A percentile compares a stretch with the other conserved stretches of the same genome.
Conservation (phyloP, 2,888 invertebrate species). For the Erynnis tages region DNA sequence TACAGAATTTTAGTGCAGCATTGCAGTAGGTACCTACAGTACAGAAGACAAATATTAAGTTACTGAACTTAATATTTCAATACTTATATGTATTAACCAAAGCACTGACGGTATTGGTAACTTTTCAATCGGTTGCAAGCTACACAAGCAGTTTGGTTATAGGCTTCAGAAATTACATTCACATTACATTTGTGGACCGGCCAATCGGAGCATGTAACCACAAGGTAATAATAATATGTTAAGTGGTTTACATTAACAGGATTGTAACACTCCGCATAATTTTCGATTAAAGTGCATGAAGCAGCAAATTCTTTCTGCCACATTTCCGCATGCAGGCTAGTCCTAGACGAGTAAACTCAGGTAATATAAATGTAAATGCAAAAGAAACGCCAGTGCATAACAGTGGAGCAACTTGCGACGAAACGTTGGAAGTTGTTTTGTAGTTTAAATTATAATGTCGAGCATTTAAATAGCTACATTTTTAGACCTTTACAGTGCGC, state of each 20-base stretch:
- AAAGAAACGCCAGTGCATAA: slow-evolving; percentile 20
- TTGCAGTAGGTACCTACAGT: too few relatives aligned
- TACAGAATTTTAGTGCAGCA: too few relatives aligned
- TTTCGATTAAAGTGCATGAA: slow-evolving; percentile 8
- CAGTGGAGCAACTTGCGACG: not conserved
- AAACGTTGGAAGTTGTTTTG: slow-evolving; percentile 9
- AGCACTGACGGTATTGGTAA: too few relatives aligned
- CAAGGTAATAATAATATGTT: too few relatives aligned
- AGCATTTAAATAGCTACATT: slow-evolving; percentile 10
- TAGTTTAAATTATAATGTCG: slow-evolving; percentile 7
- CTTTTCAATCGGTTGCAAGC: too few relatives aligned
- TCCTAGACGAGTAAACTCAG: slow-evolving; percentile 13
- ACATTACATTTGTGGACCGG: too few relatives aligned
- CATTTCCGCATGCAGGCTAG: slow-evolving; percentile 7
- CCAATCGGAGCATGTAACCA: too few relatives aligned
- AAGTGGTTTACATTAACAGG: not conserved
- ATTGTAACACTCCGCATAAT: not conserved
- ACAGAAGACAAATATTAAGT: too few relatives aligned
- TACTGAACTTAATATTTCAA: too few relatives aligned
- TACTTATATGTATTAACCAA: too few relatives aligned
- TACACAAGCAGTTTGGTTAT: too few relatives aligned
- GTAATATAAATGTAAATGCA: slow-evolving; percentile 26
- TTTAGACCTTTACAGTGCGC: not conserved
- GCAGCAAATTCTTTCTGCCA: slow-evolving; percentile 4
- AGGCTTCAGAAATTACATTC: too few relatives aligned